phyloP scores from a whole-genome alignment of 2,113 vertebrate species.

The Vireo altiloquus region DNA sequence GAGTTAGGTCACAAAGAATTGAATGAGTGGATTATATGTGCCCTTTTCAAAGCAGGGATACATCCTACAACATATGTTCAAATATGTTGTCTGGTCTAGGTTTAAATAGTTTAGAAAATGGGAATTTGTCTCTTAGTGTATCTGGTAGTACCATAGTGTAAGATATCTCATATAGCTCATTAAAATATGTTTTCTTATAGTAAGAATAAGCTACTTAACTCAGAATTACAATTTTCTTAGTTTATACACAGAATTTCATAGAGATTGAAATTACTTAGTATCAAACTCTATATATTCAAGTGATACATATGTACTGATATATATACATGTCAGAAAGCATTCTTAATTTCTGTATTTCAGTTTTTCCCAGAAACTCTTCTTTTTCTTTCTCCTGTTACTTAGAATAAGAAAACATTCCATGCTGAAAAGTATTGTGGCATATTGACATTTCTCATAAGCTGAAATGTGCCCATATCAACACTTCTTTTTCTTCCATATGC shows the following conservation, averaged over 20 bases:
- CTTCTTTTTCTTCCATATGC: neutral
- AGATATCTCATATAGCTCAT: neutral
- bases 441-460: slow-evolving; percentile 6
- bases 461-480: neutral
- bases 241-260: neutral
- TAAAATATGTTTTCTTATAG: neutral
- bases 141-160: neutral
- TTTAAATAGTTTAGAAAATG: neutral
- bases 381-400: neutral
- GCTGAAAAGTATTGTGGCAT: neutral
- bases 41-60: neutral
- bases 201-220: neutral
- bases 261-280: neutral
- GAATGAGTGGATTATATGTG: neutral
- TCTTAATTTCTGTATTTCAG: neutral
- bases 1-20: neutral
- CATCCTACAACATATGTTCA: neutral
- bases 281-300: neutral
- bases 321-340: neutral
- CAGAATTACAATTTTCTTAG: neutral
- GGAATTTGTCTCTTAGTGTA: neutral
- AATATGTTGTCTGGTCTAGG: neutral
- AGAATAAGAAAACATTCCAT: neutral
- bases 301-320: neutral
- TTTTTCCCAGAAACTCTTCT: neutral